Percentiles rank a stretch among this genome's conserved stretches.
phyloP scores from a whole-genome alignment of 1,140 invertebrate genomes.

The Tetraneura akinire region DNA sequence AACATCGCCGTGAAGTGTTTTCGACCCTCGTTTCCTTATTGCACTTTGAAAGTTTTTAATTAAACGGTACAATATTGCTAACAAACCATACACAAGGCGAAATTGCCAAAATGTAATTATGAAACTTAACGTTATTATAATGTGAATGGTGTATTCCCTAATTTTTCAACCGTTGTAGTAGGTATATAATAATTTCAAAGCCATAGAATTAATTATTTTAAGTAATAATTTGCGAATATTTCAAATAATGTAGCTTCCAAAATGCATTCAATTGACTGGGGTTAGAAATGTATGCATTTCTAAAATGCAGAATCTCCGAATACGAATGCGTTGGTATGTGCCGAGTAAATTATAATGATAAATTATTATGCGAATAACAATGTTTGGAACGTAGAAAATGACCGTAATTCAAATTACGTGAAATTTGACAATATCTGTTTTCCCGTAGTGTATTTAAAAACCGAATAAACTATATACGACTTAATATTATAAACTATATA shows the following conservation, averaged over 20 bases:
- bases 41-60: conserved; percentile 38
- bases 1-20: not conserved
- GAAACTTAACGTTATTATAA: conserved; percentile 34
- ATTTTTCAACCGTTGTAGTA: not conserved
- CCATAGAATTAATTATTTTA: not conserved
- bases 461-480: too few species aligned
- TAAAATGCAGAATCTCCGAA: too few species aligned
- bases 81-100: conserved; percentile 17
- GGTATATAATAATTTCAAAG: conserved; percentile 1
- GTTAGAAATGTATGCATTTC: too few species aligned
- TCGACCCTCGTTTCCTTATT: conserved; percentile 19
- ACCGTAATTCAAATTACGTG: conserved; percentile 11
- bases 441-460: too few species aligned
- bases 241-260: too few species aligned
- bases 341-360: conserved; percentile 13
- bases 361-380: not conserved
- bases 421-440: not conserved
- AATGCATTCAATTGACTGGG: too few species aligned
- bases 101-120: conserved; percentile 33
- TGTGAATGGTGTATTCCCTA: conserved; percentile 13
- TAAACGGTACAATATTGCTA: conserved; percentile 26
- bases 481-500: too few species aligned
- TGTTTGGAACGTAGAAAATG: conserved; percentile 7
- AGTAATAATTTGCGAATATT: too few species aligned
- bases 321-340: too few species aligned